Base-by-base conservation (phyloP, 2,888 invertebrate species). In the Stenotaenia linearis region DNA sequence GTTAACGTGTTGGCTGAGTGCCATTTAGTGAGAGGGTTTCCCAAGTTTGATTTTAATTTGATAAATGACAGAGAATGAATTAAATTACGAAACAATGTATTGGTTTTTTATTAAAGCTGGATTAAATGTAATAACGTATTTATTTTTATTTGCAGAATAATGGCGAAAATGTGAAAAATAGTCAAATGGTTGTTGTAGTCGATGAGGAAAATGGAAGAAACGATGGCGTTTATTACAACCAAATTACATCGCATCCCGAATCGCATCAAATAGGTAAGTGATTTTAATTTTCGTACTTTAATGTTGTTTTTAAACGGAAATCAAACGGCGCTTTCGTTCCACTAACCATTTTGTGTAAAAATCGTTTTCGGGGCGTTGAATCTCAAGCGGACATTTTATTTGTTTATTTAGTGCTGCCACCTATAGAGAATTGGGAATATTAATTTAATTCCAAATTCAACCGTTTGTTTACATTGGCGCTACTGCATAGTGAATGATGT, bases 21-120 rank as follows among this genome's bases (percentile, higher is more conserved):
- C 69, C 69, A 69, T 69, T 69, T 69, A 69, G 15, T 12, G 25
- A 45, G 15, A 69, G 69, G 69, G 69, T 69, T 69, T 23, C 69
- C 69, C 69, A 25, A 25, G 25, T 28, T 69, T 69, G 69, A 69
- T 69, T 69, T 69, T 69, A 28, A 69, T 69, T 69, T 69, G 25
- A 28, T 69, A 69, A 69, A 69, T 50, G 7, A 18, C 4, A n/a
- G 18, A 2, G 18, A 18, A 18, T 50, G 50, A 50, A 5, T 7
- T n/a, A 7, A n/a, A 50, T 50, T 18, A 18, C 18, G 7, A 7
- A 50, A 50, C 21, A 50, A 45, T 7, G 1, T 1, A 1, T 15
- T 15, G n/a, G n/a, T n/a, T 12, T 21, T 61, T 61, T 61, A 61
- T 69, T 5, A 10, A 25, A 5, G 7, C 25, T 69, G n/a, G n/a